A percentile compares a stretch with the other conserved stretches of the same genome.
Conservation (phyloP, 2,797 vertebrate genomes). For the Heliangelus exortis region DNA sequence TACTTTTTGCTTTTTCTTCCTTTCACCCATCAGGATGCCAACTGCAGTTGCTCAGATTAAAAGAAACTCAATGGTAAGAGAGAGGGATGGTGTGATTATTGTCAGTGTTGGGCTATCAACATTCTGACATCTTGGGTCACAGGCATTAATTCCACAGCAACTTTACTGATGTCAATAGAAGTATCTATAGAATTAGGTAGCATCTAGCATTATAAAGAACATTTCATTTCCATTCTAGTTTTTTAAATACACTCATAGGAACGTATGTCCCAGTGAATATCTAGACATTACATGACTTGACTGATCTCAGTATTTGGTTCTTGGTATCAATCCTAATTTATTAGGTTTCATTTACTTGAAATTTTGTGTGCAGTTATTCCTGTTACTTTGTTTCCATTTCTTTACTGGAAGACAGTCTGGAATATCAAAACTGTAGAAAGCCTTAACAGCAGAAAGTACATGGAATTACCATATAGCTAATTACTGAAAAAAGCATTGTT, state of each 20-base stretch:
- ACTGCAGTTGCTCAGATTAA: neutral
- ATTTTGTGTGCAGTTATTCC: neutral
- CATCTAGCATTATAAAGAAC: neutral
- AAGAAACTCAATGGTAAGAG: neutral
- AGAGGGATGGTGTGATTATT: neutral
- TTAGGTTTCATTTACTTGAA: neutral
- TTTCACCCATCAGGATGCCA: neutral
- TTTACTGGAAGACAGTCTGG: neutral
- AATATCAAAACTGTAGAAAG: neutral
- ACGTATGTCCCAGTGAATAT: neutral
- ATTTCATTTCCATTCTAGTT: neutral
- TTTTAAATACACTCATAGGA: neutral
- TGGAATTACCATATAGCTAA: neutral
- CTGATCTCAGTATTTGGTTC: neutral
- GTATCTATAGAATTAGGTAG: neutral
- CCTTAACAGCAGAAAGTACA: neutral
- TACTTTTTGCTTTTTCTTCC: neutral
- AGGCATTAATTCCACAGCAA: neutral
- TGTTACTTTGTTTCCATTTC: neutral
- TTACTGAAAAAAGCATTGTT: neutral
- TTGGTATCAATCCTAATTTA: neutral
- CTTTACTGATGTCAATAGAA: neutral
- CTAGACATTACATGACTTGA: neutral
- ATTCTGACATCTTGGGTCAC: neutral
- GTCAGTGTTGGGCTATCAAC: neutral